Evolutionary conservation across 1,140 invertebrate species (phyloP).

Genomic region (Zaprionus gabonicus): DNA sequence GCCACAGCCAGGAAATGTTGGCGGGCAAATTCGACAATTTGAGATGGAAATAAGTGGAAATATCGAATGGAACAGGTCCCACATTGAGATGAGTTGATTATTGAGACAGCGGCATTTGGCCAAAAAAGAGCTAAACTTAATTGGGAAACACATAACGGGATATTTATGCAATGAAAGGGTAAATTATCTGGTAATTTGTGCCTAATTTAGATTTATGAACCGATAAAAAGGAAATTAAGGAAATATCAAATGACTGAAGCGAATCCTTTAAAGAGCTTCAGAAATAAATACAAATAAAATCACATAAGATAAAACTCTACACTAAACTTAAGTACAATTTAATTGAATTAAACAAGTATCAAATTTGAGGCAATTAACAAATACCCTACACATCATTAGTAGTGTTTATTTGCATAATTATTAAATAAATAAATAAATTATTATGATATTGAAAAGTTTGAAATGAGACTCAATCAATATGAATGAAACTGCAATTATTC

Average conservation of each 20-base stretch:
- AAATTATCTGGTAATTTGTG: slow-evolving; percentile 23
- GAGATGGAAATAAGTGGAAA: slow-evolving; percentile 32
- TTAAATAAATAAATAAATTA: background rate
- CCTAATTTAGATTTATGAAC: slow-evolving; percentile 19
- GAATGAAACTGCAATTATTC: slow-evolving; percentile 3
- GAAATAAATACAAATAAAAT: too few relatives aligned
- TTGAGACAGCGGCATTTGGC: slow-evolving; percentile 23
- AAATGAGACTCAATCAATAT: background rate
- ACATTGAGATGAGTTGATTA: slow-evolving; percentile 35
- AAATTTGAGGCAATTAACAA: background rate
- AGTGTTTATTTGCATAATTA: too few relatives aligned
- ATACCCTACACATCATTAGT: background rate
- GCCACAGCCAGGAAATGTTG: slow-evolving; percentile 45
- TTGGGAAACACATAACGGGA: slow-evolving; percentile 30
- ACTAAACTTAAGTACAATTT: background rate
- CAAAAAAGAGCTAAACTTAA: slow-evolving; percentile 34
- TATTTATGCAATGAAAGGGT: slow-evolving; percentile 21
- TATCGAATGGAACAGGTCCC: slow-evolving; percentile 23
- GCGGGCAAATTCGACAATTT: slow-evolving; percentile 22
- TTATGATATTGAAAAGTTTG: slow-evolving; percentile 2
- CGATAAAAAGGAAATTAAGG: background rate
- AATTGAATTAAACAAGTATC: background rate
- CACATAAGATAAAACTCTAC: background rate
- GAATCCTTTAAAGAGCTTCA: background rate
- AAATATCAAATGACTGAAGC: background rate